Base-by-base conservation (phyloP, 2,888 invertebrate genomes). In the Tricholauxania praeusta region DNA sequence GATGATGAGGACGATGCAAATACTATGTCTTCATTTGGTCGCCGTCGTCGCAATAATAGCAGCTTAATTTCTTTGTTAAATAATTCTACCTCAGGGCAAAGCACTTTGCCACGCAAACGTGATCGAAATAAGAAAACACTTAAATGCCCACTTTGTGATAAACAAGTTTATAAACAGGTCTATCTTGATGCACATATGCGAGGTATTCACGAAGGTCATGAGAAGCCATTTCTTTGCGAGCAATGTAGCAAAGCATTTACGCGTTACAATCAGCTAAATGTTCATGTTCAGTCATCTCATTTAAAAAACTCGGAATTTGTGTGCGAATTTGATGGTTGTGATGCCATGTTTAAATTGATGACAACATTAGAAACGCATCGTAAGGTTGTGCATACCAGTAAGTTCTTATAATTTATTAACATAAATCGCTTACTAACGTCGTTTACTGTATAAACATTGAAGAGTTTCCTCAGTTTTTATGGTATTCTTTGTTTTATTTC, bases 141-240 rank as follows among this genome's bases (percentile, higher is more conserved):
- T 4, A 74, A 76, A 28, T 79, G 79, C 51, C 72, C 75, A 15
- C 78, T 74, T 28, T 84, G 84, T 32, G 82, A 83, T 32, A 84
- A 84, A 62, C 80, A 83, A 70, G 82, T 82, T 12, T 84, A 84
- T 63, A 84, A 84, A 66, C 78, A 82, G 17, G 80, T 82, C 28
- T 83, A 84, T 22, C 75, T 85, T 48, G 83, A 83, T 70, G 86
- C 86, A 4, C 85, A 85, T 49, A 82, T 84, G 64, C 82, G 84
- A 7, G 81, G 79, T 28, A 79, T 81, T 0, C 86, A 85, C 68
- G 78, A 85, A 71, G 85, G 85, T 1, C 77, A 82, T 51, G 75
- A 81, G 2, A 84, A 83, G 49, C 82, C 84, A n/a, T 86, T 86
- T 59, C 78, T 83, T 0, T 85, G 85, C 52, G 60, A 74, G 17